Conservation (phyloP, 30 jellyfish, hydroid and myxozoan species). For the Morbakka virulenta region DNA sequence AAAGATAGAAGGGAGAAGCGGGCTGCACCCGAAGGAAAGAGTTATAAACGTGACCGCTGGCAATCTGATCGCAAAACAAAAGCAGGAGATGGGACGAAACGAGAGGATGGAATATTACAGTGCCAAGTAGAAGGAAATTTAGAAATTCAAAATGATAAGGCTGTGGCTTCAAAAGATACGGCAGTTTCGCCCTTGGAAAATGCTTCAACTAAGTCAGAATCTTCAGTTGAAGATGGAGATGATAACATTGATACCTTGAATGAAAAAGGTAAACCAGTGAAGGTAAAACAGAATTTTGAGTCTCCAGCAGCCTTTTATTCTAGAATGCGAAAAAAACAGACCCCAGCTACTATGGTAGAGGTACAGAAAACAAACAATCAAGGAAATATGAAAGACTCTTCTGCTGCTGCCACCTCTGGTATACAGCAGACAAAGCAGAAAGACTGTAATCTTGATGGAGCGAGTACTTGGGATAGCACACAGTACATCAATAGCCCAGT, state of each 20-base stretch:
- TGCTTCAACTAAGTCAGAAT: neutral
- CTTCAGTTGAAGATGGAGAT: too few relatives aligned
- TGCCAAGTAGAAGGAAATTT: neutral
- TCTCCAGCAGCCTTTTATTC: constrained; percentile 78
- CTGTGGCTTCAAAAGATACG: neutral
- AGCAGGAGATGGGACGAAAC: neutral
- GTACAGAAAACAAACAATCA: constrained; percentile 1
- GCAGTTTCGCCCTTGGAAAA: neutral
- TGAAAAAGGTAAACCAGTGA: constrained; percentile 39
- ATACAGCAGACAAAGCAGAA: too few relatives aligned
- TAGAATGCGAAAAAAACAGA: constrained; percentile 60
- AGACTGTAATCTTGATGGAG: too few relatives aligned
- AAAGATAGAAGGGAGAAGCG: constrained; percentile 15
- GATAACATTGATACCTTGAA: too few relatives aligned
- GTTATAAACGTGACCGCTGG: constrained; percentile 12
- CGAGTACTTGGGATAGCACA: too few relatives aligned
- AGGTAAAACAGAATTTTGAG: constrained; percentile 71
- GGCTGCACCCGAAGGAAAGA: constrained; percentile 13
- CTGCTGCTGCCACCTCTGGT: neutral
- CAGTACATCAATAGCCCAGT: too few relatives aligned
- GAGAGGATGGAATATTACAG: neutral
- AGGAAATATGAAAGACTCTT: neutral
- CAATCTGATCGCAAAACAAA: neutral
- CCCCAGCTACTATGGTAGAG: neutral
- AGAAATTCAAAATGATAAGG: neutral